A percentile compares a stretch with the other conserved stretches of the same genome.
Conservation (phyloP, 2,797 vertebrate species). For the Leptatherina wallacei region DNA sequence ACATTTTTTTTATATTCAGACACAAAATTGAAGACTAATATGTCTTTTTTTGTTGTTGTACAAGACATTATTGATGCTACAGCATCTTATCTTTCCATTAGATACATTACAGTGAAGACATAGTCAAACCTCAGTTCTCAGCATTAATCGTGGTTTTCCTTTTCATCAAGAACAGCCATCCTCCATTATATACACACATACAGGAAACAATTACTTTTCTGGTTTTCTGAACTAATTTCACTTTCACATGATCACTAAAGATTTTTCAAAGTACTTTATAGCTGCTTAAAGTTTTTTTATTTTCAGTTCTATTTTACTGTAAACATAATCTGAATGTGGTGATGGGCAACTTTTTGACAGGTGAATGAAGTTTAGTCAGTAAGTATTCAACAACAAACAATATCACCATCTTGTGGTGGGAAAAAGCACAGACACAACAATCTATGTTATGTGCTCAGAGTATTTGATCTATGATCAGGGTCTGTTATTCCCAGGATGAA, state of each 20-base stretch:
- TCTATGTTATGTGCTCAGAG: background rate
- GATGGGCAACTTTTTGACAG: background rate
- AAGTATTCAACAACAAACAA: constrained; percentile 3
- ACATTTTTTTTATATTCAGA: background rate
- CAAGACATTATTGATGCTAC: background rate
- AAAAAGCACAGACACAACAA: constrained; percentile 5
- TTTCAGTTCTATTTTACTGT: background rate
- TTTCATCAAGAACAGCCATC: background rate
- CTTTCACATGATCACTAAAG: background rate
- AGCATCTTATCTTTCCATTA: background rate
- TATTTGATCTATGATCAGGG: background rate
- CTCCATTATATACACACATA: background rate
- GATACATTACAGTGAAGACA: background rate
- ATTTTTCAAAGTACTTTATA: background rate
- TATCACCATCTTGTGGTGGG: constrained; percentile 56
- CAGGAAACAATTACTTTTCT: background rate
- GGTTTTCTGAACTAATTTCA: background rate
- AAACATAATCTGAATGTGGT: background rate
- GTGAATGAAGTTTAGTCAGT: background rate
- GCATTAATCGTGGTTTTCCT: background rate
- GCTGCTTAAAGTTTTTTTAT: background rate
- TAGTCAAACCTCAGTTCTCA: background rate
- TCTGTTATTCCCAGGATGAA: background rate
- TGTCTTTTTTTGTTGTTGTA: background rate
- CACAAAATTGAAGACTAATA: background rate